These are phyloP conservation scores for Clarias fuscus DNA, from an alignment of 2,797 vertebrate species.

Conservation along the genomic window DNA sequence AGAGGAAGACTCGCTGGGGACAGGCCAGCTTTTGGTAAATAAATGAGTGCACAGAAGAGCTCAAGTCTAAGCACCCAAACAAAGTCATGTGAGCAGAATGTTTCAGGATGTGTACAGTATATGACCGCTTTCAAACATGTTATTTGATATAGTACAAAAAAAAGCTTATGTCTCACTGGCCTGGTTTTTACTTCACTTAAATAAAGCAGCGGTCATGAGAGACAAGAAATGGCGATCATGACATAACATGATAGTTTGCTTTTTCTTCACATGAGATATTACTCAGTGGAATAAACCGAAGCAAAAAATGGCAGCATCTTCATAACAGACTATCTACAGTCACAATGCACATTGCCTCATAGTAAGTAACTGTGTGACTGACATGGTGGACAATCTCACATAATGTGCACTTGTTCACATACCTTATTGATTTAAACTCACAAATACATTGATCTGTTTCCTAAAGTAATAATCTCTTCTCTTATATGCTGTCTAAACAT, in stretches of 20 bases:
- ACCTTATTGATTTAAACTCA: background rate
- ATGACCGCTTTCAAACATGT: background rate
- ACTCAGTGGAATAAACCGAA: background rate
- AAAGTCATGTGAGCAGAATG: constrained; percentile 60
- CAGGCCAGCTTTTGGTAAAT: constrained; percentile 25
- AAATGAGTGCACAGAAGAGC: background rate
- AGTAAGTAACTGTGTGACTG: background rate
- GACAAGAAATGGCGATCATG: background rate
- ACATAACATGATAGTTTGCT: background rate
- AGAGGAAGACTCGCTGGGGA: constrained; percentile 22
- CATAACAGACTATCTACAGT: background rate
- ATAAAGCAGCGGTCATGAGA: background rate
- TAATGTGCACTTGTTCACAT: background rate
- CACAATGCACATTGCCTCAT: background rate
- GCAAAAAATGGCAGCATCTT: background rate
- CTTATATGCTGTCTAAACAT: background rate
- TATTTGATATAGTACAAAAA: background rate
- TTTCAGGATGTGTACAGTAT: constrained; percentile 30
- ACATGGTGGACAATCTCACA: background rate
- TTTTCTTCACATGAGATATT: background rate
- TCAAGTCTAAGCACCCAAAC: constrained; percentile 59
- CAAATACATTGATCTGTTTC: background rate
- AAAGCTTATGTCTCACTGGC: background rate
- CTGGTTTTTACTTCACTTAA: no score
- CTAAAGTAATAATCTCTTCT: background rate